These are phyloP conservation scores for Corythornis madagascariensis DNA, from an alignment of 2,113 vertebrate species.

Conservation along the genomic window DNA sequence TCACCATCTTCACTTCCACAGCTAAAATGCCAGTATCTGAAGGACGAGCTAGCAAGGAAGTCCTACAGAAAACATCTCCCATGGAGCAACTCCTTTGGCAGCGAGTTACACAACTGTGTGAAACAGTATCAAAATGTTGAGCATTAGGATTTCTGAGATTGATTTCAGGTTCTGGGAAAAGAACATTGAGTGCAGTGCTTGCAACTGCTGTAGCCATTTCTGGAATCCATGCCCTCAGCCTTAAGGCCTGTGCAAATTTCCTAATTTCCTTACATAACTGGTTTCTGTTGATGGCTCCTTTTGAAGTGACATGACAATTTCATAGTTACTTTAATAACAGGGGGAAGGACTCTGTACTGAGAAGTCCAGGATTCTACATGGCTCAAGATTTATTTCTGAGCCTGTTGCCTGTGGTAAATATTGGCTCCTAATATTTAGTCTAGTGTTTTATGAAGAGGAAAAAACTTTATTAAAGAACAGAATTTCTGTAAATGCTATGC, in stretches of 20 bases:
- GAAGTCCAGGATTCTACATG: not conserved
- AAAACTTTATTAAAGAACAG: not conserved
- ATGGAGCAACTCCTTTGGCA: not conserved
- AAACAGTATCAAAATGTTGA: not conserved
- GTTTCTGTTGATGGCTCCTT: not conserved
- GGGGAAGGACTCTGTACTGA: not conserved
- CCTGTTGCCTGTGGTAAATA: no score
- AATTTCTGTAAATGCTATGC: not conserved
- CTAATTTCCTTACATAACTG: constrained; percentile 2
- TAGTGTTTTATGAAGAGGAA: not conserved
- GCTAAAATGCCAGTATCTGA: not conserved
- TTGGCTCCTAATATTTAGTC: not conserved
- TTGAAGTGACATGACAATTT: not conserved
- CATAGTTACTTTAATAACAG: not conserved
- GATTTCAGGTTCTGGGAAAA: constrained; percentile 36
- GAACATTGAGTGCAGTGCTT: not conserved
- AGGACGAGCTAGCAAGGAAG: not conserved
- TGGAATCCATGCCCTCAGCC: not conserved
- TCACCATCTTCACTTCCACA: not conserved
- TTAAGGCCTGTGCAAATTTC: not conserved
- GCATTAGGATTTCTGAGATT: constrained; percentile 1
- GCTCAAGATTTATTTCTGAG: not conserved
- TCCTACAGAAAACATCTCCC: not conserved
- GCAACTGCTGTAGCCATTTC: constrained; percentile 5
- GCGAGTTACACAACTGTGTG: not conserved